These are phyloP conservation scores for Clarias laeviceps DNA, from an alignment of 2,797 vertebrate species.

Conservation along the genomic window DNA sequence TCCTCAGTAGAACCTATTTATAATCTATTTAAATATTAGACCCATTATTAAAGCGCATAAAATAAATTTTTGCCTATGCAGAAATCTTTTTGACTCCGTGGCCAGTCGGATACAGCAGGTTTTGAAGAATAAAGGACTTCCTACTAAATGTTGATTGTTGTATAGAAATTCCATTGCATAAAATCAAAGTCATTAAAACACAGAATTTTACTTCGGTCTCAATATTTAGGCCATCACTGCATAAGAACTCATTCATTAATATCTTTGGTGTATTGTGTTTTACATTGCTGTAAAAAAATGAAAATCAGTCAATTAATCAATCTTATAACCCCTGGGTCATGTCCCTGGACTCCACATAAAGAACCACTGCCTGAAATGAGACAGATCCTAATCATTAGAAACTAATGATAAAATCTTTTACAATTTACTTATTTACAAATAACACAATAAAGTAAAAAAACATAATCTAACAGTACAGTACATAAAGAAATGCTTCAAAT, in stretches of 20 bases:
- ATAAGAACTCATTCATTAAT: no score
- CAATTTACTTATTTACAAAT: not conserved
- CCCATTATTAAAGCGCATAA: not conserved
- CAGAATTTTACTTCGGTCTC: no score
- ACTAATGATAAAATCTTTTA: not conserved
- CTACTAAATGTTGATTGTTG: no score
- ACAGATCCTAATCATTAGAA: not conserved
- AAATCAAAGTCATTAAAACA: no score
- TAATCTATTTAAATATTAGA: not conserved
- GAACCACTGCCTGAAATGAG: not conserved
- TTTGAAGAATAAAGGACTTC: no score
- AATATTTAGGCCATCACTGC: no score
- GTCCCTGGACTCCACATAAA: not conserved
- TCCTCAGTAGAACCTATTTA: not conserved
- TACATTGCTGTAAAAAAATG: not conserved
- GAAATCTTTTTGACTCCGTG: no score
- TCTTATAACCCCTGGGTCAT: not conserved
- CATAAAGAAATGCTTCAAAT: not conserved
- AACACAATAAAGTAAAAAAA: not conserved
- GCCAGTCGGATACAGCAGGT: no score
- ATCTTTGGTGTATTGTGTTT: not conserved
- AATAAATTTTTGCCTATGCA: not conserved
- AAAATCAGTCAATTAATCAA: not conserved
- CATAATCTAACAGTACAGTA: not conserved
- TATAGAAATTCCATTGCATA: no score